phyloP scores from a whole-genome alignment of 2,888 invertebrate species.

The Dusona sp. region DNA sequence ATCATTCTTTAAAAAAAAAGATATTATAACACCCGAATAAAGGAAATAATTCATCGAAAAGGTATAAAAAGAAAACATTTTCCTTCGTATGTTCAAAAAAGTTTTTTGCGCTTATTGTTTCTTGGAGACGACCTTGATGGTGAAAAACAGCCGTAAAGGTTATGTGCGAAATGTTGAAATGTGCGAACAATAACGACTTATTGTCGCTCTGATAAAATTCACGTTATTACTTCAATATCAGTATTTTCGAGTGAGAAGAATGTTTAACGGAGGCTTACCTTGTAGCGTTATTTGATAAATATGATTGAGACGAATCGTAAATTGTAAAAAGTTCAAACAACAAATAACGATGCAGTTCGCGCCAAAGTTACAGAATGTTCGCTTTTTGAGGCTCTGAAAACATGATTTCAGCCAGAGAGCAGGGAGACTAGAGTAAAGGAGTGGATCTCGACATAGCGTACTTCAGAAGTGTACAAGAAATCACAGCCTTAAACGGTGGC shows the following conservation, averaged over 20 bases:
- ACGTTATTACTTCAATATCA: neutral
- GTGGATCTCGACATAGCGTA: too few relatives aligned
- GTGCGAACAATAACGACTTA: neutral
- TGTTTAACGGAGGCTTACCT: constrained; percentile 38
- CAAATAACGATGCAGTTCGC: constrained; percentile 56
- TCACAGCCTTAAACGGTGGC: too few relatives aligned
- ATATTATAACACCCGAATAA: neutral
- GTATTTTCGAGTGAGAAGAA: neutral
- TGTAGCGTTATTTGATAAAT: constrained; percentile 8
- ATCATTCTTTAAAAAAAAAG: constrained; percentile 72
- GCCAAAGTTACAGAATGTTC: constrained; percentile 58
- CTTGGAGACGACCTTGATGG: constrained; percentile 41
- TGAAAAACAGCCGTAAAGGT: constrained; percentile 43
- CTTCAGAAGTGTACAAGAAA: too few relatives aligned
- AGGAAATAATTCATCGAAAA: neutral
- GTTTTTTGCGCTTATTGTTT: neutral
- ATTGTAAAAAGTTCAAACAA: constrained; percentile 60
- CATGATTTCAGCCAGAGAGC: neutral
- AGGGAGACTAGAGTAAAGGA: too few relatives aligned
- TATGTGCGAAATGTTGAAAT: constrained; percentile 34
- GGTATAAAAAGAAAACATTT: neutral
- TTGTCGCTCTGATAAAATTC: neutral
- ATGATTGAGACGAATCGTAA: constrained; percentile 18
- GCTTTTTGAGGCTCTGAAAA: constrained; percentile 3
- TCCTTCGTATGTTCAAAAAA: neutral